phyloP scores from a whole-genome alignment of 2,888 invertebrate species.

The Heliconius sara region DNA sequence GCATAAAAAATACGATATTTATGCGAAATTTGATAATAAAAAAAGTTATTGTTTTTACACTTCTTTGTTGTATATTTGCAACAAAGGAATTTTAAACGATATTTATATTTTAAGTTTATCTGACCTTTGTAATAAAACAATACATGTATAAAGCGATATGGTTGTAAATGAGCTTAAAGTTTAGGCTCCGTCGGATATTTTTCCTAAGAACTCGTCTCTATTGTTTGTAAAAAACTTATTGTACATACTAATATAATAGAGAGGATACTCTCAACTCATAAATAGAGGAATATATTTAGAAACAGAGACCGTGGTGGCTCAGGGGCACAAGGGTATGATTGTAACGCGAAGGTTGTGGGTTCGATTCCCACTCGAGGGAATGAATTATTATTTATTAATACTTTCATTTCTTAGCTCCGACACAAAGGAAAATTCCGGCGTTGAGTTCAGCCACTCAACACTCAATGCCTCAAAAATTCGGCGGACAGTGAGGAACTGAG shows the following conservation, averaged over 20 bases:
- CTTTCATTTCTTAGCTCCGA: too few relatives aligned
- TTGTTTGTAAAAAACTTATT: neutral
- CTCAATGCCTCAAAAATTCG: too few relatives aligned
- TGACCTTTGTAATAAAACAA: slow-evolving; percentile 1
- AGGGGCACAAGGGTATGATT: too few relatives aligned
- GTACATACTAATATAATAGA: neutral
- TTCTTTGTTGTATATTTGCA: neutral
- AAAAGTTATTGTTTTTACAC: neutral
- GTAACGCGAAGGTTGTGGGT: too few relatives aligned
- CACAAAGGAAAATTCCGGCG: too few relatives aligned
- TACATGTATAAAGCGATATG: neutral
- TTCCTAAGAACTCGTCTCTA: neutral
- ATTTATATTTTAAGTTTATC: neutral
- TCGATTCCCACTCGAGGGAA: too few relatives aligned
- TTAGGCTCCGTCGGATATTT: neutral
- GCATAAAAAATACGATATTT: too few relatives aligned
- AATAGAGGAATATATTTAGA: neutral
- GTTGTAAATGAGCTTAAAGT: neutral
- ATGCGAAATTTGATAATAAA: neutral
- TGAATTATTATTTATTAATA: too few relatives aligned
- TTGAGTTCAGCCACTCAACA: too few relatives aligned
- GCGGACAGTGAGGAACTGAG: too few relatives aligned
- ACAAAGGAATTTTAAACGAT: neutral
- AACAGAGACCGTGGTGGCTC: too few relatives aligned
- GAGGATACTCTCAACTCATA: neutral